phyloP scores from a whole-genome alignment of 2,113 vertebrate genomes.

The Sebastes fasciatus region DNA sequence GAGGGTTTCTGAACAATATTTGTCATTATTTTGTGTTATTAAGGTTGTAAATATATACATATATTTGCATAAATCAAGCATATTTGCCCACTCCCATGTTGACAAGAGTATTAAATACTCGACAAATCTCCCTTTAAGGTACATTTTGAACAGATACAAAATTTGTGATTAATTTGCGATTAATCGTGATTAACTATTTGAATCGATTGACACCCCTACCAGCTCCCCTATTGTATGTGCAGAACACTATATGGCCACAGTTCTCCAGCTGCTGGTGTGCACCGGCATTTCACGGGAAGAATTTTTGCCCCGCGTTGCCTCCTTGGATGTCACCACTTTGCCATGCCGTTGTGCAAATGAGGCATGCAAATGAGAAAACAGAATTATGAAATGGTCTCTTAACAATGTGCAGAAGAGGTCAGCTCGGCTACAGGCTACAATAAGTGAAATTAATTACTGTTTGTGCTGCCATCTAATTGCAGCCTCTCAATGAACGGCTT shows the following conservation, averaged over 20 bases:
- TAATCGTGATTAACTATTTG: too few species aligned
- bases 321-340: constrained; percentile 49
- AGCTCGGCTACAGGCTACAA: constrained; percentile 45
- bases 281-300: background rate
- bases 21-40: too few species aligned
- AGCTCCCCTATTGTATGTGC: background rate
- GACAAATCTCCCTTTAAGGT: too few species aligned
- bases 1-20: too few species aligned
- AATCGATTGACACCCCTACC: background rate
- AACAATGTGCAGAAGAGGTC: constrained; percentile 56
- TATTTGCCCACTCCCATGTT: too few species aligned
- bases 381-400: constrained; percentile 45
- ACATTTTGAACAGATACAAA: too few species aligned
- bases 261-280: constrained; percentile 20
- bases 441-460: constrained; percentile 73
- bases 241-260: background rate
- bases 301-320: constrained; percentile 36
- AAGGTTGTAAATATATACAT: too few species aligned
- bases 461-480: constrained; percentile 67
- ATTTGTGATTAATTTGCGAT: too few species aligned
- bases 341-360: constrained; percentile 44
- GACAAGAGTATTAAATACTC: too few species aligned
- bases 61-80: too few species aligned
- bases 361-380: constrained; percentile 39
- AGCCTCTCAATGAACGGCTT: constrained; percentile 28